These are phyloP conservation scores for Drosophila ficusphila DNA, from an alignment of 1,140 invertebrate genomes.

Conservation along the genomic window DNA sequence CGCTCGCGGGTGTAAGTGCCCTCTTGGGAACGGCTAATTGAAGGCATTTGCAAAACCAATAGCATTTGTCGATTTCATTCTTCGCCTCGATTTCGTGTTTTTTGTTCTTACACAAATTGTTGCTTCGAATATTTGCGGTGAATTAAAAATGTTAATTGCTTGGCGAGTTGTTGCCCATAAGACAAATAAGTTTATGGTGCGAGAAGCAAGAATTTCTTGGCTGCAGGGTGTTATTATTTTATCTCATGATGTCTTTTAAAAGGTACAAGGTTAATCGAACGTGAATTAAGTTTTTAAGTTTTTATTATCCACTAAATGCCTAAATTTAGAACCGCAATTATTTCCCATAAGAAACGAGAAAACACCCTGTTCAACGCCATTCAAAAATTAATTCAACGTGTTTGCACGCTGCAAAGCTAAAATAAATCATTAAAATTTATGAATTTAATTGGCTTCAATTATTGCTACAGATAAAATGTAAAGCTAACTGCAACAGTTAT, in stretches of 20 bases:
- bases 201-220: slow-evolving; percentile 21
- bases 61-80: slow-evolving; percentile 19
- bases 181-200: slow-evolving; percentile 41
- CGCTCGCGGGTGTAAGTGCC: slow-evolving; percentile 36
- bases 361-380: slow-evolving; percentile 53
- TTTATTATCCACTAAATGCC: no score
- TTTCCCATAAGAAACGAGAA: background rate
- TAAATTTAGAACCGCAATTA: no score
- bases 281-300: no score
- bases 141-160: slow-evolving; percentile 66
- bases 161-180: slow-evolving; percentile 26
- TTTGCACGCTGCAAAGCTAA: slow-evolving; percentile 61
- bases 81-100: slow-evolving; percentile 14
- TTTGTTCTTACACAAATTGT: slow-evolving; percentile 73
- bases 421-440: slow-evolving; percentile 83
- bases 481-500: slow-evolving; percentile 42
- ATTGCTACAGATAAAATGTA: slow-evolving; percentile 68
- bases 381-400: slow-evolving; percentile 59
- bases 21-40: slow-evolving; percentile 30
- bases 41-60: slow-evolving; percentile 31
- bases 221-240: slow-evolving; percentile 41
- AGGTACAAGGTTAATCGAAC: no score
- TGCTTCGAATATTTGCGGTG: slow-evolving; percentile 73
- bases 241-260: no score
- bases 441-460: slow-evolving; percentile 80